Conservation (phyloP, 2,888 invertebrate genomes). For the Dendrolimus houi region DNA sequence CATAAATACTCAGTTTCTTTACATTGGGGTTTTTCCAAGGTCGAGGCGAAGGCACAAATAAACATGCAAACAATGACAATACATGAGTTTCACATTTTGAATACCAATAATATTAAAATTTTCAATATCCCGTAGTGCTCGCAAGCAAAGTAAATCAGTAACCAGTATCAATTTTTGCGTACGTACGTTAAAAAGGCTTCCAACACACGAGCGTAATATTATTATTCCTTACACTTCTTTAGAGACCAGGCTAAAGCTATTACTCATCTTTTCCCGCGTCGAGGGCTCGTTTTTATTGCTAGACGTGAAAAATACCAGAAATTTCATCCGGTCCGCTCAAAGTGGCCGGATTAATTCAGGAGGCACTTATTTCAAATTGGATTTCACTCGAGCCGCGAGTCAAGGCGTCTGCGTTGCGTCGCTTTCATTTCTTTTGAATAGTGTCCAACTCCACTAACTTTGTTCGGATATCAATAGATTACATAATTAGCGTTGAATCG, state of each 20-base stretch:
- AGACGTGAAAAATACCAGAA: conserved; percentile 75
- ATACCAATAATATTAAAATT: too few species aligned
- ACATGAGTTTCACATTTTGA: too few species aligned
- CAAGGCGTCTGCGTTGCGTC: conserved; percentile 29
- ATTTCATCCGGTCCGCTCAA: conserved; percentile 69
- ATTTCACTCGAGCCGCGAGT: conserved; percentile 58
- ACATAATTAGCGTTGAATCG: too few species aligned
- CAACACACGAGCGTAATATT: conserved; percentile 60
- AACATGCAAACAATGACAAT: too few species aligned
- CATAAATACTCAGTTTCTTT: too few species aligned
- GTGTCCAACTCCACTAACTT: conserved; percentile 39
- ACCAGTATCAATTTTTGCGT: too few species aligned
- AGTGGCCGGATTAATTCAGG: conserved; percentile 74
- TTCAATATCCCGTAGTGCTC: too few species aligned
- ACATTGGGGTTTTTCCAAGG: too few species aligned
- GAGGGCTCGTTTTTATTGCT: conserved; percentile 70
- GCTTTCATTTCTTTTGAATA: conserved; percentile 61
- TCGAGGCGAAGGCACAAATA: too few species aligned
- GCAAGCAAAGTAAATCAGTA: too few species aligned
- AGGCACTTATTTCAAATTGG: conserved; percentile 76
- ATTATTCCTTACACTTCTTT: conserved; percentile 67
- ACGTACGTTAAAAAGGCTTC: conserved; percentile 45
- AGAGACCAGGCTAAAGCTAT: conserved; percentile 57
- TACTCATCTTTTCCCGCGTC: conserved; percentile 66
- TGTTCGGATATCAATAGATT: conserved; percentile 19